A percentile compares a stretch with the other conserved stretches of the same genome.
phyloP scores from a whole-genome alignment of 2,888 invertebrate genomes.

The Watsonalla cultraria region DNA sequence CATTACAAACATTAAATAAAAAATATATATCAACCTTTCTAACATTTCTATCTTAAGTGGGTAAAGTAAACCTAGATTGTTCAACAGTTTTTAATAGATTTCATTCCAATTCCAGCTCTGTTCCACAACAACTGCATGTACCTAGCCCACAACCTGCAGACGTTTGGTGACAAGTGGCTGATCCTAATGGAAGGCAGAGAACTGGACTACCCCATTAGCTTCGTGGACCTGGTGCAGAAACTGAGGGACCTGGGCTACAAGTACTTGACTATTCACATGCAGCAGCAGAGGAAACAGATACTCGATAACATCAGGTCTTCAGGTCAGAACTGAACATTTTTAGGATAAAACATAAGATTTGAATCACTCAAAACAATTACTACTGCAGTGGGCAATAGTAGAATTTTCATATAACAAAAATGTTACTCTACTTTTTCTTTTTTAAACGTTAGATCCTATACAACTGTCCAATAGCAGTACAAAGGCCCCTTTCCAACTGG shows the following conservation, averaged over 20 bases:
- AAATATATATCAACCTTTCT: too few relatives aligned
- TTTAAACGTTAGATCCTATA: too few relatives aligned
- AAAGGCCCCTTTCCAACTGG: too few relatives aligned
- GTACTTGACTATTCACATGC: slow-evolving; percentile 85
- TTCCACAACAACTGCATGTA: slow-evolving; percentile 96
- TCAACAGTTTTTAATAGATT: not conserved
- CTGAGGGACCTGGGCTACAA: slow-evolving; percentile 84
- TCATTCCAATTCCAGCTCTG: slow-evolving; percentile 76
- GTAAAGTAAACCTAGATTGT: not conserved
- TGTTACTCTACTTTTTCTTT: too few relatives aligned
- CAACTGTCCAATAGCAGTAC: too few relatives aligned
- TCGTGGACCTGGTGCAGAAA: slow-evolving; percentile 82
- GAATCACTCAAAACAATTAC: too few relatives aligned
- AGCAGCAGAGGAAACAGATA: slow-evolving; percentile 86
- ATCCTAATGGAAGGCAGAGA: slow-evolving; percentile 77
- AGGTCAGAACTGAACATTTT: slow-evolving; percentile 64
- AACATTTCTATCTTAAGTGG: too few relatives aligned
- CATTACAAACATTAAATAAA: too few relatives aligned
- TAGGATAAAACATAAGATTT: not conserved
- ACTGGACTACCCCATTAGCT: slow-evolving; percentile 79
- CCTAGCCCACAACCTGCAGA: slow-evolving; percentile 85
- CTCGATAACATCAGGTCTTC: slow-evolving; percentile 86
- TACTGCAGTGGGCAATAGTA: too few relatives aligned
- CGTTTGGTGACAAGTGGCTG: slow-evolving; percentile 83
- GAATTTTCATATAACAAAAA: too few relatives aligned